Percentiles rank a stretch among this genome's conserved stretches.
phyloP scores from a whole-genome alignment of 2,888 invertebrate genomes.

The Drosophila pseudotakahashii region DNA sequence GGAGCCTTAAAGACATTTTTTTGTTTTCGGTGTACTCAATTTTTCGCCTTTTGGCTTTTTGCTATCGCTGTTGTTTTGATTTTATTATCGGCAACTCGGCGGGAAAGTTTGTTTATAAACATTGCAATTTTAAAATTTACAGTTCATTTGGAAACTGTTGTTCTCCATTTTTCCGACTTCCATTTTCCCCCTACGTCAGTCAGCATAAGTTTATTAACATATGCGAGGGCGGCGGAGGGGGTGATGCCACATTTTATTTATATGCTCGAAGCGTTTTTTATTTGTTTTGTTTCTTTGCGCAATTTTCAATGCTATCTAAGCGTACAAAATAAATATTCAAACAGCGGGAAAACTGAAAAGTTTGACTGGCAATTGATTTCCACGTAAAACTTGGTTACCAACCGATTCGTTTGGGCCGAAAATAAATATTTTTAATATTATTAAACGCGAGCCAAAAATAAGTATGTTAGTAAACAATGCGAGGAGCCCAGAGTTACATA shows the following conservation, averaged over 20 bases:
- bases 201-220: slow-evolving; percentile 78
- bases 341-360: not conserved
- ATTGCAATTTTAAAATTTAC: slow-evolving; percentile 79
- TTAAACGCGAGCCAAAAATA: slow-evolving; percentile 6
- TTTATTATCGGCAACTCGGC: slow-evolving; percentile 65
- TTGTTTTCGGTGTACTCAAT: slow-evolving; percentile 4
- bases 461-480: not conserved
- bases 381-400: not conserved
- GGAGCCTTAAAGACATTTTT: too few relatives aligned
- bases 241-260: slow-evolving; percentile 72
- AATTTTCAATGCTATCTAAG: slow-evolving; percentile 60
- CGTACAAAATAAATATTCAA: slow-evolving; percentile 58
- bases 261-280: slow-evolving; percentile 56
- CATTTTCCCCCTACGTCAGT: slow-evolving; percentile 60
- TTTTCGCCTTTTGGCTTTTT: slow-evolving; percentile 37
- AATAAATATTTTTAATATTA: not conserved
- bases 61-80: slow-evolving; percentile 46
- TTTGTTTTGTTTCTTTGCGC: slow-evolving; percentile 71
- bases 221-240: slow-evolving; percentile 32
- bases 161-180: slow-evolving; percentile 9
- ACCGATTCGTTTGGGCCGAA: not conserved
- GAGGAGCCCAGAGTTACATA: not conserved
- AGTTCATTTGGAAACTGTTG: slow-evolving; percentile 53
- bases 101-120: slow-evolving; percentile 77
- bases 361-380: not conserved